Conservation (phyloP, 2,113 vertebrate genomes). For the Bubo scandiacus region DNA sequence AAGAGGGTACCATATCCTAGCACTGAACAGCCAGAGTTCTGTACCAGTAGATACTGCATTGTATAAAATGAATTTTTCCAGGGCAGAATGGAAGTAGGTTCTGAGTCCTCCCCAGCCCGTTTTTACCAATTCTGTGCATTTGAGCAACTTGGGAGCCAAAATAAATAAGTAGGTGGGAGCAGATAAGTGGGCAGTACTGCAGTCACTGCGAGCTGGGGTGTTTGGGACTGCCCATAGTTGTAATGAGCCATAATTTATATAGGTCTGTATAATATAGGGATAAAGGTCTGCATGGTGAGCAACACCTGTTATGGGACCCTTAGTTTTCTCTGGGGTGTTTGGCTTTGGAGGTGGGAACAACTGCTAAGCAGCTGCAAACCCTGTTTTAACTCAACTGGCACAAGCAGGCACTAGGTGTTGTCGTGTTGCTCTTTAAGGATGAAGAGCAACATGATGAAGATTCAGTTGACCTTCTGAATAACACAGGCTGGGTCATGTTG, state of each 20-base stretch:
- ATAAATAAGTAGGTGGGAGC: background rate
- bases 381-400: background rate
- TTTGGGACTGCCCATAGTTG: background rate
- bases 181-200: background rate
- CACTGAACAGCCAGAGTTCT: background rate
- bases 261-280: background rate
- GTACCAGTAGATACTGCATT: background rate
- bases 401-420: background rate
- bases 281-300: background rate
- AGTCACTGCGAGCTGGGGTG: background rate
- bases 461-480: background rate
- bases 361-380: background rate
- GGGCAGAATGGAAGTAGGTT: background rate
- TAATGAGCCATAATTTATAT: background rate
- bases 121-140: background rate
- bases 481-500: background rate
- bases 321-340: background rate
- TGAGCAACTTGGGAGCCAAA: background rate
- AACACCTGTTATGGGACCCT: rapidly evolving
- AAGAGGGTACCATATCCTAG: background rate
- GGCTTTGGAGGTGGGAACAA: background rate
- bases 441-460: background rate
- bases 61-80: background rate
- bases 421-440: background rate
- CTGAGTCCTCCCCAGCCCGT: background rate